A percentile compares a stretch with the other conserved stretches of the same genome.
Conservation (phyloP, 2,888 invertebrate species). For the Lumbricus terrestris region DNA sequence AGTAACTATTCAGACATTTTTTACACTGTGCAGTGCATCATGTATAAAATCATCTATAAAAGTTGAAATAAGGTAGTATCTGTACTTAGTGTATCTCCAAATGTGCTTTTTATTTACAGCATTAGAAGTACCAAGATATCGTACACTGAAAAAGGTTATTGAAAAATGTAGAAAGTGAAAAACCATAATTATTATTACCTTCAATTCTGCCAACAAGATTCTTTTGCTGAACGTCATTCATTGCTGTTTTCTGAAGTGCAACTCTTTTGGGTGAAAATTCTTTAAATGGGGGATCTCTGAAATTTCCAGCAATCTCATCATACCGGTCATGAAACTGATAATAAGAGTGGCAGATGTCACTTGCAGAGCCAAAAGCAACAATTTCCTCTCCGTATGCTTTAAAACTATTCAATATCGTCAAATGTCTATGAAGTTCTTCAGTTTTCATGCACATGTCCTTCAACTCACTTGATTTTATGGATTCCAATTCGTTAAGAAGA, state of each 20-base stretch:
- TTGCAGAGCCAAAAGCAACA: background rate
- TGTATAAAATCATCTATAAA: too few species aligned
- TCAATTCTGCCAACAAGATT: background rate
- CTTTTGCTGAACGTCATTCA: background rate
- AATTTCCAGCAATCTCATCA: background rate
- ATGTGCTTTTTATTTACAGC: too few species aligned
- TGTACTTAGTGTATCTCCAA: too few species aligned
- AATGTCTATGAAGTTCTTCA: background rate
- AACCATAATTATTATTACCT: background rate
- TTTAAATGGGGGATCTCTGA: background rate
- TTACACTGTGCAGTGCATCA: too few species aligned
- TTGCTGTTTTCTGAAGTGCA: background rate
- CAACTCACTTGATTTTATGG: background rate
- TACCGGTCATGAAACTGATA: background rate
- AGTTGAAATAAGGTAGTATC: too few species aligned
- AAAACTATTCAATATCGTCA: background rate
- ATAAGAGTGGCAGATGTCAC: background rate
- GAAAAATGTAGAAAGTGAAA: background rate
- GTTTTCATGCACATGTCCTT: background rate
- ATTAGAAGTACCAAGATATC: too few species aligned
- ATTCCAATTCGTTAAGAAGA: background rate
- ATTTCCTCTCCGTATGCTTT: background rate
- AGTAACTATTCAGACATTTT: too few species aligned
- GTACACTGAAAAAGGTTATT: background rate
- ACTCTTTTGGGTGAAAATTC: background rate